Percentiles rank a stretch among this genome's conserved stretches.
phyloP scores from a whole-genome alignment of 1,140 invertebrate species.

The Riptortus pedestris region DNA sequence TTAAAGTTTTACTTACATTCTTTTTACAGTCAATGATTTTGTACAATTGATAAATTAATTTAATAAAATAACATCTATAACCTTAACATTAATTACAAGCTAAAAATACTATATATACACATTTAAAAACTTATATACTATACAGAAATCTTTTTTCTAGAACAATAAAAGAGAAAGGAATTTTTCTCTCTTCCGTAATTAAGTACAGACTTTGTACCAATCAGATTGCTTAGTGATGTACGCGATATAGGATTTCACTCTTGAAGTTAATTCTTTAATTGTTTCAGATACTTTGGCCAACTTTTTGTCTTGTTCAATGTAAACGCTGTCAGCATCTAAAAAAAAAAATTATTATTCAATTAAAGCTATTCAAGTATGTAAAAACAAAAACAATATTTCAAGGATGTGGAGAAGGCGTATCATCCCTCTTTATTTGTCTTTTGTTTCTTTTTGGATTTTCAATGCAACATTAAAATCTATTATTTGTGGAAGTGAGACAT shows the following conservation, averaged over 20 bases:
- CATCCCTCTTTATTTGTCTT: background rate
- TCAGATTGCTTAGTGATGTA: background rate
- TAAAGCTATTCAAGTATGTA: background rate
- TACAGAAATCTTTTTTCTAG: background rate
- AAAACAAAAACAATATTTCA: background rate
- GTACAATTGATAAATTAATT: background rate
- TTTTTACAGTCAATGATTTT: background rate
- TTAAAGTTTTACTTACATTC: too few species aligned
- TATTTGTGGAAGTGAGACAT: background rate
- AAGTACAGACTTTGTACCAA: background rate
- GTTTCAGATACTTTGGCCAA: background rate
- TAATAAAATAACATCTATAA: background rate
- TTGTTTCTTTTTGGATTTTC: background rate
- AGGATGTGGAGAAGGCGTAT: background rate
- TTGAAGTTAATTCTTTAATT: background rate
- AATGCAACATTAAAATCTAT: background rate
- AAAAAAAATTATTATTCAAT: background rate
- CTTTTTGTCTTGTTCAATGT: conserved; percentile 15
- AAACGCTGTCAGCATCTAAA: conserved; percentile 14
- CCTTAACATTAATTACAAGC: background rate
- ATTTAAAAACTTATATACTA: background rate
- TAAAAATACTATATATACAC: background rate
- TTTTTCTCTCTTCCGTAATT: background rate
- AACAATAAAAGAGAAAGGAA: too few species aligned
- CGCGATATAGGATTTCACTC: background rate